Conservation (phyloP, 2,113 vertebrate species). For the Apeltes quadracus region DNA sequence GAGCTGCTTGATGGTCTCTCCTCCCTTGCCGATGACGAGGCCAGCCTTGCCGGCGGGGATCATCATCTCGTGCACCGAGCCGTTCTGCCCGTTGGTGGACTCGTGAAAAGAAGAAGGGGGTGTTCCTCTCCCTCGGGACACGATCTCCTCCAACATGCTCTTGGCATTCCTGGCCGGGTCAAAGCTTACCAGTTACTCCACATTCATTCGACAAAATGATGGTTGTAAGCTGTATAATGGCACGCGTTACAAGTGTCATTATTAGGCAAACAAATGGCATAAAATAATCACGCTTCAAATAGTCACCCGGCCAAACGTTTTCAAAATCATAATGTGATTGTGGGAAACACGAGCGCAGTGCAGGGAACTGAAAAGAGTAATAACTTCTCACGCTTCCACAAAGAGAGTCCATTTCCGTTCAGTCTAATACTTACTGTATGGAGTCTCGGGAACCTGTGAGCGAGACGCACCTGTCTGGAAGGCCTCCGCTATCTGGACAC, state of each 20-base stretch:
- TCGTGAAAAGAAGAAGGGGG: constrained; percentile 80
- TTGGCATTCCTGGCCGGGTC: constrained; percentile 30
- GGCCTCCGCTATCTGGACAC: constrained; percentile 44
- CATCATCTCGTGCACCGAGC: constrained; percentile 44
- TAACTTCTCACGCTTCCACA: background rate
- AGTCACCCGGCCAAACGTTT: background rate
- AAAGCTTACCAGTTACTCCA: constrained; percentile 27
- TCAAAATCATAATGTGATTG: background rate
- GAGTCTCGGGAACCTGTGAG: constrained; percentile 38
- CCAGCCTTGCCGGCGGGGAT: constrained; percentile 48
- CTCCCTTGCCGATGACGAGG: constrained; percentile 46
- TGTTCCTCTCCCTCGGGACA: constrained; percentile 83
- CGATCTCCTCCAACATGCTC: constrained; percentile 39
- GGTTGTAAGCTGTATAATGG: background rate
- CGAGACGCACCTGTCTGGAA: constrained; percentile 42
- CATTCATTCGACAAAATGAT: background rate
- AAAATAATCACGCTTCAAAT: background rate
- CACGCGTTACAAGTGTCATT: background rate
- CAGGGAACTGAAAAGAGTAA: background rate
- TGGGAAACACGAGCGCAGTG: background rate
- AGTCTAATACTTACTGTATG: constrained; percentile 32
- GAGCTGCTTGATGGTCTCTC: constrained; percentile 46
- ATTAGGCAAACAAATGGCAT: background rate
- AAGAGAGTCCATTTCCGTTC: background rate
- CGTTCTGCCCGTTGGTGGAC: constrained; percentile 39